Evolutionary conservation across 2,888 invertebrate genomes (phyloP).

Genomic region (Thymelicus acteon): DNA sequence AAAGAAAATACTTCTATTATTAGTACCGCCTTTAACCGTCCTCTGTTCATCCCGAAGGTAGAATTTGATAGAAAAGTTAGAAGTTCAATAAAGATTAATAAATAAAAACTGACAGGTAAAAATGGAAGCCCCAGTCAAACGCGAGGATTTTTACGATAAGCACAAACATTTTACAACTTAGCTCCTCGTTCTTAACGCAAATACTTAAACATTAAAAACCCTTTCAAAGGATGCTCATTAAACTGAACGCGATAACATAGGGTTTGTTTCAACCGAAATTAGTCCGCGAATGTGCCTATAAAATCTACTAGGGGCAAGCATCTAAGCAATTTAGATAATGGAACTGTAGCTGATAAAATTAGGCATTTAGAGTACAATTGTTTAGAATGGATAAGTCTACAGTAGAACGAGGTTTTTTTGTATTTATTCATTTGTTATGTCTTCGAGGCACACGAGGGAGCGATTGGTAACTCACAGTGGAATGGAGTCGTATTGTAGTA

Average conservation of each 20-base stretch:
- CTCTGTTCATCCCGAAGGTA: too few species aligned
- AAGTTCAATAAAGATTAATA: too few species aligned
- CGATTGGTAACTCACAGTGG: too few species aligned
- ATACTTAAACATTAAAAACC: conserved; percentile 24
- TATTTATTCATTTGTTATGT: too few species aligned
- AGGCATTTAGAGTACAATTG: neutral
- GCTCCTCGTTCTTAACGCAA: neutral
- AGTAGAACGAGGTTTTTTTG: too few species aligned
- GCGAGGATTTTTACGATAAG: conserved; percentile 10
- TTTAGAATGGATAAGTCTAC: neutral
- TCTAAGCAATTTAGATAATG: conserved; percentile 28
- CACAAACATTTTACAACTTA: conserved; percentile 15
- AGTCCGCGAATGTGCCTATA: conserved; percentile 46
- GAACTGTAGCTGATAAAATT: conserved; percentile 28
- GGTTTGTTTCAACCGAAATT: conserved; percentile 56
- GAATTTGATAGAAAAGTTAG: too few species aligned
- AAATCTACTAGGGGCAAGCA: conserved; percentile 24
- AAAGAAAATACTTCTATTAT: too few species aligned
- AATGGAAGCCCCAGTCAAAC: too few species aligned
- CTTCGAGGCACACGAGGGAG: too few species aligned
- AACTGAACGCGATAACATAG: conserved; percentile 60
- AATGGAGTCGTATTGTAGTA: too few species aligned
- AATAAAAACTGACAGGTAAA: too few species aligned
- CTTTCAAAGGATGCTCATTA: conserved; percentile 62
- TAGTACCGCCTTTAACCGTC: too few species aligned